Evolutionary conservation across 2,797 vertebrate genomes (phyloP).

Genomic region (Sebastes oblongus): DNA sequence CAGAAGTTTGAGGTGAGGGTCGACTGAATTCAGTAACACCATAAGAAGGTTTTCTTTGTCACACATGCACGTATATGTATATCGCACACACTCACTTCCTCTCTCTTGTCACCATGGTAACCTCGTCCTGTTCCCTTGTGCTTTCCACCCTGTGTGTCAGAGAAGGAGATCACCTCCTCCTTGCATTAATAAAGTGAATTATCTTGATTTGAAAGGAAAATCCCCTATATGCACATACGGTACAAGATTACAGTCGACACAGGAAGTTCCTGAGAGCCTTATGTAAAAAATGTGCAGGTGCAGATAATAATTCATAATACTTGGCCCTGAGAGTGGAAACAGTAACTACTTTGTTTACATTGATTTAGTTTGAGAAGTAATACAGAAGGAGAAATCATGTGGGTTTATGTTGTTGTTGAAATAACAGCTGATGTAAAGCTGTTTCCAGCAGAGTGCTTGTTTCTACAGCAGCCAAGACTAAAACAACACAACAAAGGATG

Average conservation of each 20-base stretch:
- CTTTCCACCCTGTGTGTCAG: conserved; percentile 12
- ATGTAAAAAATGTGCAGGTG: not conserved
- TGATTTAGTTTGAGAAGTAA: not conserved
- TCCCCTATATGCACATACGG: not conserved
- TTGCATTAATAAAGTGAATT: conserved; percentile 4
- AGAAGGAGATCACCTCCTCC: conserved; percentile 19
- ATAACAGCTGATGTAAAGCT: not conserved
- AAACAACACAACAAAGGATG: not conserved
- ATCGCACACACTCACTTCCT: not conserved
- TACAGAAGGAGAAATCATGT: not conserved
- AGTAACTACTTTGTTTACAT: not conserved
- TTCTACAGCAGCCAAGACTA: not conserved
- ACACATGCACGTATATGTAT: not conserved
- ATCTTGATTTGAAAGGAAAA: not conserved
- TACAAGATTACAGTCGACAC: not conserved
- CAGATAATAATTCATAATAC: not conserved
- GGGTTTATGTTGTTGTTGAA: not conserved
- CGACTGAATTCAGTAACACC: not conserved
- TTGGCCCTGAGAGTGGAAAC: not conserved
- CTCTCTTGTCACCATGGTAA: conserved; percentile 61
- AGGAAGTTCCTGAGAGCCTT: not conserved
- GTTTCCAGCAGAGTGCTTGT: not conserved
- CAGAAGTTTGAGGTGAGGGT: conserved; percentile 96
- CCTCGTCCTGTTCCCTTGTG: conserved; percentile 16
- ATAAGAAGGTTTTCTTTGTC: not conserved